Conservation (phyloP, 2,113 vertebrate genomes). For the Spermophilus dauricus region DNA sequence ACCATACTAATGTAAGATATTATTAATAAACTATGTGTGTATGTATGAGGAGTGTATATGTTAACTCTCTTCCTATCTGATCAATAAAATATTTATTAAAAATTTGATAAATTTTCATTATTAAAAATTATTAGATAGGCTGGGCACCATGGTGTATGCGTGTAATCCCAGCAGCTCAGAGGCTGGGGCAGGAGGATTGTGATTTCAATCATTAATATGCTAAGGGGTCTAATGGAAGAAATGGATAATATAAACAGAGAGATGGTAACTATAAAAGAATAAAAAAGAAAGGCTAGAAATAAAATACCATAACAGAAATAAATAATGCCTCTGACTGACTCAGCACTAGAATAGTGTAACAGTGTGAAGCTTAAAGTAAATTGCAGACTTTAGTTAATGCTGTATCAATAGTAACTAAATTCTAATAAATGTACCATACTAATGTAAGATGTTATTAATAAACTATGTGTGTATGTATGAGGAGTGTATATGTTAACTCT, state of each 20-base stretch:
- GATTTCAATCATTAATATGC: no score
- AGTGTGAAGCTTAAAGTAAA: neutral
- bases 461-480: neutral
- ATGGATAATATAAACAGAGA: neutral
- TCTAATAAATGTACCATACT: neutral
- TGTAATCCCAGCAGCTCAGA: no score
- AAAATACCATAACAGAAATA: neutral
- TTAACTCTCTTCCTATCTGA: neutral
- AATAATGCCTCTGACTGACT: neutral
- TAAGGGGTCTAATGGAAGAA: neutral
- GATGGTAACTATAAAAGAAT: neutral
- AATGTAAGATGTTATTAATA: neutral
- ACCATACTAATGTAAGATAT: neutral
- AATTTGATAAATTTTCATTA: neutral
- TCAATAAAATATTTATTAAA: neutral
- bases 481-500: no score
- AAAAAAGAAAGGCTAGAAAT: neutral
- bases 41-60: neutral
- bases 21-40: neutral
- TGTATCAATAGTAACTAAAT: neutral
- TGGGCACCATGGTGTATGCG: no score
- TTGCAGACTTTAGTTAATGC: neutral
- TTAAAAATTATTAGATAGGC: neutral
- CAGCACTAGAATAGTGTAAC: neutral
- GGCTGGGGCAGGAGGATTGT: no score